Evolutionary conservation across 1,140 invertebrate genomes (phyloP).

Genomic region (Brachionus rotundiformis): DNA sequence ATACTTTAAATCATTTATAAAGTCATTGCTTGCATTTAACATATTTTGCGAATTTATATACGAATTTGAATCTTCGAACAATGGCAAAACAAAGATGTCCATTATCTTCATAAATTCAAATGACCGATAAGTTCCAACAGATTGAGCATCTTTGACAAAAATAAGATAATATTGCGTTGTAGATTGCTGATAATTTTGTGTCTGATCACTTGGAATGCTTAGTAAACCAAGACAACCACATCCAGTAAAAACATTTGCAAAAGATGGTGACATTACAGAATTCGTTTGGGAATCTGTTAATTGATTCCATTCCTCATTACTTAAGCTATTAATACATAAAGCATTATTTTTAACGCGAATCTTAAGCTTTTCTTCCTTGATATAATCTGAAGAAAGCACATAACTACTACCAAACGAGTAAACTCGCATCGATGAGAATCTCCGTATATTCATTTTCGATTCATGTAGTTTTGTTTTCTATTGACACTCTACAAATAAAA

Average conservation of each 20-base stretch:
- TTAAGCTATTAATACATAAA: constrained; percentile 32
- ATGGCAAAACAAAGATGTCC: constrained; percentile 4
- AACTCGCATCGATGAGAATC: constrained; percentile 19
- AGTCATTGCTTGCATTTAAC: background rate
- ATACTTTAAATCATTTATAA: constrained; percentile 40
- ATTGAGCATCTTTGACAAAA: constrained; percentile 48
- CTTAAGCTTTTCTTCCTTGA: constrained; percentile 37
- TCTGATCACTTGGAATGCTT: constrained; percentile 10
- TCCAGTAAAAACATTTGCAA: background rate
- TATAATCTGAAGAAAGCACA: background rate
- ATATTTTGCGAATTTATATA: background rate
- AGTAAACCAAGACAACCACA: constrained; percentile 34
- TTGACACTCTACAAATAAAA: background rate
- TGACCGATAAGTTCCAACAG: background rate
- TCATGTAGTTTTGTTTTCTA: background rate
- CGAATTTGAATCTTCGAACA: background rate
- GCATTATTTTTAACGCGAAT: background rate
- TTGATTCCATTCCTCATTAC: constrained; percentile 17
- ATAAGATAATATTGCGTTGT: constrained; percentile 15
- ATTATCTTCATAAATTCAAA: constrained; percentile 43
- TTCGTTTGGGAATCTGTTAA: background rate
- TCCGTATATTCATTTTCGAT: constrained; percentile 5
- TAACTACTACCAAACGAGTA: constrained; percentile 24
- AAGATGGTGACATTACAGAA: background rate
- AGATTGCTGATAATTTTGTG: background rate